phyloP scores from a whole-genome alignment of 2,888 invertebrate species.

The Pristionchus entomophagus region DNA sequence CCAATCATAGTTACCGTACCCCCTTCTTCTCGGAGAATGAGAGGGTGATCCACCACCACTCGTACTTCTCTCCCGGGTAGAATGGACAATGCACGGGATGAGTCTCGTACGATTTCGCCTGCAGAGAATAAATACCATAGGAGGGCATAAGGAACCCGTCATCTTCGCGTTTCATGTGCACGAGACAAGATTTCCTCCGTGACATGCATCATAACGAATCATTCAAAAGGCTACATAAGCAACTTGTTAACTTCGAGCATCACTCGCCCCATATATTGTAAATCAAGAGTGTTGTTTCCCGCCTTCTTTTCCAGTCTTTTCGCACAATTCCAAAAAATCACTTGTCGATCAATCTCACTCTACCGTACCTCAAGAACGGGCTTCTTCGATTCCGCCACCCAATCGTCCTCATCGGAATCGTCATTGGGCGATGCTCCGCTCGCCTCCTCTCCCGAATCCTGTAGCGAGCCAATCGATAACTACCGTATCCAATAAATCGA shows the following conservation, averaged over 20 bases:
- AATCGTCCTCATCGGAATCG: slow-evolving; percentile 64
- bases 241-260: too few species aligned
- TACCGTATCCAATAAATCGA: not conserved
- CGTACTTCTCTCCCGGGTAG: slow-evolving; percentile 95
- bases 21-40: slow-evolving; percentile 84
- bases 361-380: slow-evolving; percentile 81
- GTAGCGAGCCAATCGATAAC: not conserved
- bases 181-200: too few species aligned
- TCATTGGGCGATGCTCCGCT: slow-evolving; percentile 49
- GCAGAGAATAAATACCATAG: slow-evolving; percentile 30
- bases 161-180: too few species aligned
- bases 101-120: slow-evolving; percentile 91
- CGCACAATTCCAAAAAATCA: not conserved
- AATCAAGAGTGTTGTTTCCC: too few species aligned
- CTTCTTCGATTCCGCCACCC: slow-evolving; percentile 52
- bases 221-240: too few species aligned
- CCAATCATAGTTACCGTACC: not conserved
- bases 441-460: slow-evolving; percentile 45
- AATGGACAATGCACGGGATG: slow-evolving; percentile 97
- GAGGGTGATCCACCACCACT: slow-evolving; percentile 99
- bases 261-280: too few species aligned
- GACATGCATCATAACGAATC: too few species aligned
- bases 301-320: too few species aligned
- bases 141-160: too few species aligned
- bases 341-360: not conserved